Evolutionary conservation across 2,113 vertebrate species (phyloP).

Genomic region (Irena cyanogastra): DNA sequence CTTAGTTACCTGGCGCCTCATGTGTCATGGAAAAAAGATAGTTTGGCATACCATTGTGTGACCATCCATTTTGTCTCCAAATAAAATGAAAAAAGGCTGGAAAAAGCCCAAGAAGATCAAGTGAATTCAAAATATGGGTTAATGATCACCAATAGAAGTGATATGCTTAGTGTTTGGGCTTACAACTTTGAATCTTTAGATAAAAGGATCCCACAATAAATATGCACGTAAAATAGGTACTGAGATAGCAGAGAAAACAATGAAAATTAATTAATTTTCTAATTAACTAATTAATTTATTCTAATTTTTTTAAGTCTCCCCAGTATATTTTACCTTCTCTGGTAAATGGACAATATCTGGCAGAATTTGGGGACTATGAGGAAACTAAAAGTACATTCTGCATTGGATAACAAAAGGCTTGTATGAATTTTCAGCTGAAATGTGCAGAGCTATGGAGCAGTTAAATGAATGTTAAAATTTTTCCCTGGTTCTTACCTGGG

Average conservation of each 20-base stretch:
- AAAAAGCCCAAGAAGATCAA: not conserved
- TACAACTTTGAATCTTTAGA: not conserved
- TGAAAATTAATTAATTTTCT: not conserved
- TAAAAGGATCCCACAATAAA: not conserved
- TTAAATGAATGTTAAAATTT: not conserved
- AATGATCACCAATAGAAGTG: not conserved
- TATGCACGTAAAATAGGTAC: not conserved
- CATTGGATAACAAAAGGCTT: not conserved
- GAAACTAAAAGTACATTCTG: not conserved
- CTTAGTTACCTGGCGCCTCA: not conserved
- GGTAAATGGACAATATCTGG: not conserved
- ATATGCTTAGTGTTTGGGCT: not conserved
- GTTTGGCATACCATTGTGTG: not conserved
- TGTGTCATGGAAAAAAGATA: not conserved
- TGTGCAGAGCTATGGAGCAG: not conserved
- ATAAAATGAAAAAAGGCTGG: not conserved
- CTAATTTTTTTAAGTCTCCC: not conserved
- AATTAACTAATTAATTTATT: not conserved
- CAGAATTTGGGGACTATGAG: not conserved
- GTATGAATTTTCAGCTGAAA: not conserved
- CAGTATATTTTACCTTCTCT: not conserved
- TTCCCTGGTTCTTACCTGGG: not conserved
- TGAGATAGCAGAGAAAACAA: not conserved
- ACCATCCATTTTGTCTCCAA: not conserved
- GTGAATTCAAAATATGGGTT: not conserved